These are phyloP conservation scores for Arizona elegans DNA, from an alignment of 2,113 vertebrate genomes.

Conservation along the genomic window DNA sequence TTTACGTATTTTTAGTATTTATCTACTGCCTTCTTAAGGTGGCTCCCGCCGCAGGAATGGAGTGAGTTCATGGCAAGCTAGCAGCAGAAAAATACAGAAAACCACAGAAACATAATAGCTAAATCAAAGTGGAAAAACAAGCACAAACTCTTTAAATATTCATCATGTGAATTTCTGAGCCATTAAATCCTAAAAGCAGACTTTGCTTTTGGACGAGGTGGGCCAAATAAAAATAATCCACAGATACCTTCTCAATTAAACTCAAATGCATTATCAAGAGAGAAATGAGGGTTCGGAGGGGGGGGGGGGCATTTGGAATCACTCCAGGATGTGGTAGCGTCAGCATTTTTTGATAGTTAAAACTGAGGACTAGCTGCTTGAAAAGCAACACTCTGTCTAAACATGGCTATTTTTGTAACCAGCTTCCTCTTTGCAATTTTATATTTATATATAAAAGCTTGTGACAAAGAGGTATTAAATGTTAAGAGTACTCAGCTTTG, in stretches of 20 bases:
- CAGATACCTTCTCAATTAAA: background rate
- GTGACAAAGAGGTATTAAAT: background rate
- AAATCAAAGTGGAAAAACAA: background rate
- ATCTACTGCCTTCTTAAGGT: background rate
- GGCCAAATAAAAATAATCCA: background rate
- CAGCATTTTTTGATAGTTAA: background rate
- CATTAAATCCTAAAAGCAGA: background rate
- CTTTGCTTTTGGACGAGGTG: background rate
- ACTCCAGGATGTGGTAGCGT: background rate
- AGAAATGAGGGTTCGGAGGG: background rate
- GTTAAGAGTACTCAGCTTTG: background rate
- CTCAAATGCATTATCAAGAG: background rate
- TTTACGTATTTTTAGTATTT: background rate
- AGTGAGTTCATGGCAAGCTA: background rate
- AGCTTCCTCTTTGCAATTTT: background rate
- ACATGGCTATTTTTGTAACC: background rate
- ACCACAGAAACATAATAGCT: background rate
- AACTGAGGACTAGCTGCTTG: background rate
- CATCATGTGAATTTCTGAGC: background rate
- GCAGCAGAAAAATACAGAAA: background rate
- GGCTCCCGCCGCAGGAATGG: background rate
- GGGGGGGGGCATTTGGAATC: background rate
- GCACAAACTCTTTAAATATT: background rate
- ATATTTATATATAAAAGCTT: background rate
- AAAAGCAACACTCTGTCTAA: background rate